Percentiles rank a stretch among this genome's conserved stretches.
phyloP scores from a whole-genome alignment of 2,113 vertebrate species.

The Colistium nudipinnis region DNA sequence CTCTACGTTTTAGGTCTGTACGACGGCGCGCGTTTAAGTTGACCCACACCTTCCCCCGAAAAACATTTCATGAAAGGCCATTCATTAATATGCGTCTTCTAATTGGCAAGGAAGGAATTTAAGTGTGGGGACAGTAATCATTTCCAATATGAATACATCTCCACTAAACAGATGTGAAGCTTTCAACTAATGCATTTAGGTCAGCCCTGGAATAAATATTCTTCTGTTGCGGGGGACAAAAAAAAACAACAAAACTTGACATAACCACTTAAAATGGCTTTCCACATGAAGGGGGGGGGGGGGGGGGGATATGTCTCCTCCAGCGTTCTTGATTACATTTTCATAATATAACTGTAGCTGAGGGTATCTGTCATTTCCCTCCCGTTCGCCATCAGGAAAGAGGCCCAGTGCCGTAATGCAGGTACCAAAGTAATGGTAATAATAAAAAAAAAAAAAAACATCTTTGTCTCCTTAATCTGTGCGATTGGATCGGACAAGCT shows the following conservation, averaged over 20 bases:
- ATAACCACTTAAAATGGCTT: conserved; percentile 44
- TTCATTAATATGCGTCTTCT: conserved; percentile 8
- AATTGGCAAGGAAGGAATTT: conserved; percentile 22
- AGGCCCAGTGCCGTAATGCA: conserved; percentile 25
- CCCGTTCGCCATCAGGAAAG: conserved; percentile 2
- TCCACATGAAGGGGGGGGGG: conserved; percentile 31
- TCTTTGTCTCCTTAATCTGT: conserved; percentile 49
- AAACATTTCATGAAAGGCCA: neutral
- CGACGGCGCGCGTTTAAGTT: conserved; percentile 1
- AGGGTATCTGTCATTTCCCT: conserved; percentile 40
- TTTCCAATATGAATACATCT: conserved; percentile 30
- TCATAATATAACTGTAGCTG: conserved; percentile 40
- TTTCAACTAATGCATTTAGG: conserved; percentile 62
- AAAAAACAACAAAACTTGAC: conserved; percentile 54
- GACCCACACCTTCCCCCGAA: neutral
- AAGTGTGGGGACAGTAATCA: neutral
- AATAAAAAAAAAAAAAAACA: conserved; percentile 5
- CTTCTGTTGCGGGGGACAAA: conserved; percentile 28
- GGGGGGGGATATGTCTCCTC: conserved; percentile 47
- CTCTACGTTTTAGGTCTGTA: neutral
- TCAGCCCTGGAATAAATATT: conserved; percentile 56
- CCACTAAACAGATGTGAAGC: conserved; percentile 33
- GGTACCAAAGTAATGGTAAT: too few relatives aligned
- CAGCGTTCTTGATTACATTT: conserved; percentile 58
- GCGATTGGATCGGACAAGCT: conserved; percentile 48